A percentile compares a stretch with the other conserved stretches of the same genome.
These are phyloP conservation scores for Pteronotus mesoamericanus DNA, from an alignment of 2,797 vertebrate species.

Conservation along the genomic window DNA sequence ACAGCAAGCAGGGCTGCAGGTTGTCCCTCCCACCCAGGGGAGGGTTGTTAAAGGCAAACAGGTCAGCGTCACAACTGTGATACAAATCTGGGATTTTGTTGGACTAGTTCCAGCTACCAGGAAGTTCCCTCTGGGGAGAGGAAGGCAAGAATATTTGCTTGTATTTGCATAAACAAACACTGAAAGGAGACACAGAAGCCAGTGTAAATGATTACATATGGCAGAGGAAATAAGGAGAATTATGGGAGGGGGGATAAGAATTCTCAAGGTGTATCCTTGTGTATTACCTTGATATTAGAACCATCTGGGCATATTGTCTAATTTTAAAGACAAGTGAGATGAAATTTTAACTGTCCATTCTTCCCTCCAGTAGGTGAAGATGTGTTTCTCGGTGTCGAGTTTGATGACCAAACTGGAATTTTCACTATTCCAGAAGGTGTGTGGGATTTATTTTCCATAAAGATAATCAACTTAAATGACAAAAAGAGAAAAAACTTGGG, in stretches of 20 bases:
- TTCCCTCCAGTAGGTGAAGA: background rate
- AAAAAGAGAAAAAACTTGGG: background rate
- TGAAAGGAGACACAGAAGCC: background rate
- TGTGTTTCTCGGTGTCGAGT: background rate
- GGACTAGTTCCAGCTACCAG: background rate
- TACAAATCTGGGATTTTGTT: background rate
- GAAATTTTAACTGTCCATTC: background rate
- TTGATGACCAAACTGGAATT: background rate
- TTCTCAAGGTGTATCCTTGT: background rate
- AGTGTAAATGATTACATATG: background rate
- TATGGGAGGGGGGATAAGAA: background rate
- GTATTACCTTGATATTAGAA: background rate
- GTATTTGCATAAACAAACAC: constrained; percentile 42
- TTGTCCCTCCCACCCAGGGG: background rate
- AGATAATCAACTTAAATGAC: background rate
- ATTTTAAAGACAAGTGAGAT: constrained; percentile 28
- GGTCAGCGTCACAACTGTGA: no score
- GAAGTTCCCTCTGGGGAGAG: background rate
- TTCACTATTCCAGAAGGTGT: background rate
- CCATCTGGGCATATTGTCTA: background rate
- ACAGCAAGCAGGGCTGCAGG: accelerated
- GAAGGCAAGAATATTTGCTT: background rate
- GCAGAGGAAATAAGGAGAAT: background rate
- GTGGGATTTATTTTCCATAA: background rate
- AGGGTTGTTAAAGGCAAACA: background rate